Percentiles rank a stretch among this genome's conserved stretches.
Conservation (phyloP, 2,797 vertebrate species). For the Clarias fuscus region DNA sequence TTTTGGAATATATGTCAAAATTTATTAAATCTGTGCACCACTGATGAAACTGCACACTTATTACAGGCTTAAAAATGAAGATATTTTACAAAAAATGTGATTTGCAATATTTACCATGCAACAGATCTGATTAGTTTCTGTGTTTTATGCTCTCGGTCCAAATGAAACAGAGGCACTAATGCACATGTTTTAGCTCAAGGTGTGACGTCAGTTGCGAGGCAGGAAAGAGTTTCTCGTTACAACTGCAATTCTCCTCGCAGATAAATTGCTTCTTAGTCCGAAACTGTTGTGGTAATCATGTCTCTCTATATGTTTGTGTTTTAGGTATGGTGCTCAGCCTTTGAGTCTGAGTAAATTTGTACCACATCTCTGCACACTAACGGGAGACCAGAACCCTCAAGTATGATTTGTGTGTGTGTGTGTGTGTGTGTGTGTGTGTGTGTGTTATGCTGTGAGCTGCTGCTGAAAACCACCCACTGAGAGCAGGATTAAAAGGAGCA, state of each 20-base stretch:
- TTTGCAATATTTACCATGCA: background rate
- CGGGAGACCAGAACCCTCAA: conserved; percentile 94
- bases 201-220: background rate
- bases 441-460: conserved; percentile 16
- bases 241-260: background rate
- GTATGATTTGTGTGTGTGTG: conserved; percentile 64
- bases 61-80: background rate
- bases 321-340: conserved; percentile 83
- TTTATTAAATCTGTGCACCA: background rate
- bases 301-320: conserved; percentile 3
- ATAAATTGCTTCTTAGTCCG: background rate
- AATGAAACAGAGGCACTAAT: background rate
- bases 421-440: conserved; percentile 1
- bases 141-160: background rate
- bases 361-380: conserved; percentile 85
- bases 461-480: background rate
- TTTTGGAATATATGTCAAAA: background rate
- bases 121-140: background rate
- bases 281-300: background rate
- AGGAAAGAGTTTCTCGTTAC: background rate
- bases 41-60: background rate
- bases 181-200: background rate
- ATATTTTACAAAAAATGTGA: background rate
- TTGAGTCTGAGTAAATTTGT: conserved; percentile 91
- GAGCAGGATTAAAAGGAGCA: background rate